A percentile compares a stretch with the other conserved stretches of the same genome.
These are phyloP conservation scores for Dolichomitus sp. DNA, from an alignment of 2,888 invertebrate species.

Conservation along the genomic window DNA sequence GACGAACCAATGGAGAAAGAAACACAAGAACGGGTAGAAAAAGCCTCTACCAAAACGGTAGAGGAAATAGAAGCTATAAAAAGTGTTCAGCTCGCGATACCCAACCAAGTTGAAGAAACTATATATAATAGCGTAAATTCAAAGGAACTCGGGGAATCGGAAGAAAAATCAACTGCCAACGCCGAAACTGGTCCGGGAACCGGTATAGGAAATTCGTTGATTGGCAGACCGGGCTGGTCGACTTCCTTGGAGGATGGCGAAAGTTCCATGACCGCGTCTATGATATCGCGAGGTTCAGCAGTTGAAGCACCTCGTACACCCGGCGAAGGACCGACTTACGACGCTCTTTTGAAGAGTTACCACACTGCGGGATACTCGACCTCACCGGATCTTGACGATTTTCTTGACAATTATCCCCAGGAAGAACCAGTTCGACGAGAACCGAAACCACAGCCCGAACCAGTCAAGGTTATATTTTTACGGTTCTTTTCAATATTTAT, in stretches of 20 bases:
- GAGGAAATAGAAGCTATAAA: slow-evolving; percentile 27
- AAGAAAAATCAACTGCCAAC: slow-evolving; percentile 63
- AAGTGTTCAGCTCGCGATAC: background rate
- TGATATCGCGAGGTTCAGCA: slow-evolving; percentile 87
- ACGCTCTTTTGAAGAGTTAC: slow-evolving; percentile 89
- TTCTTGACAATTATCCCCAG: slow-evolving; percentile 83
- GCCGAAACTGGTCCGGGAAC: slow-evolving; percentile 72
- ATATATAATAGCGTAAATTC: background rate
- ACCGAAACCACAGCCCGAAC: slow-evolving; percentile 63
- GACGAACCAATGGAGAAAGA: slow-evolving; percentile 19
- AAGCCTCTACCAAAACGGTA: slow-evolving; percentile 16
- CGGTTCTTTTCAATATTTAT: no score
- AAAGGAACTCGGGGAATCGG: slow-evolving; percentile 14
- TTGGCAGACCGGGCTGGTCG: slow-evolving; percentile 90
- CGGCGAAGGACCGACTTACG: slow-evolving; percentile 87
- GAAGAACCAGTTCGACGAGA: slow-evolving; percentile 63
- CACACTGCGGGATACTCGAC: slow-evolving; percentile 86
- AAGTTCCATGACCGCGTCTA: slow-evolving; percentile 87
- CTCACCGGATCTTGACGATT: slow-evolving; percentile 89
- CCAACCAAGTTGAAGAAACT: slow-evolving; percentile 20
- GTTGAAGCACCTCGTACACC: slow-evolving; percentile 83
- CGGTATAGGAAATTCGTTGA: slow-evolving; percentile 89
- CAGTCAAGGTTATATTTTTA: slow-evolving; percentile 60
- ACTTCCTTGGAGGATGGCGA: slow-evolving; percentile 88
- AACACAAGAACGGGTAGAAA: slow-evolving; percentile 14